phyloP scores from a whole-genome alignment of 2,797 vertebrate species.

The Scarus forsteni region DNA sequence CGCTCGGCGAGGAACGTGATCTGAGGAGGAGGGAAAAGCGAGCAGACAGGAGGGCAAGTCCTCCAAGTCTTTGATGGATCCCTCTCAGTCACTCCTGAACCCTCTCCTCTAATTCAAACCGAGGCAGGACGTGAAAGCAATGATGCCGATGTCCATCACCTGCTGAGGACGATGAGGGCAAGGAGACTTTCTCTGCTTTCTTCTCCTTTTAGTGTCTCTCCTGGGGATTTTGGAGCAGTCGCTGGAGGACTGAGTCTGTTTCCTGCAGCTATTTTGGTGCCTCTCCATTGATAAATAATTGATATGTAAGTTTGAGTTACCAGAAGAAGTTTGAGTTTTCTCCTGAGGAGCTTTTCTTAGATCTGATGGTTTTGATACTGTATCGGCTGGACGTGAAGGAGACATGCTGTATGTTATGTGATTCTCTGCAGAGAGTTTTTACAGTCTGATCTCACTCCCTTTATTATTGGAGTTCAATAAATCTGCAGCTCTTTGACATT shows the following conservation, averaged over 20 bases:
- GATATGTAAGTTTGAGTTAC: slow-evolving; percentile 54
- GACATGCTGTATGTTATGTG: slow-evolving; percentile 45
- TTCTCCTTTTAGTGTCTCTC: slow-evolving; percentile 27
- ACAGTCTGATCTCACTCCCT: slow-evolving; percentile 25
- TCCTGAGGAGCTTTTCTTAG: slow-evolving; percentile 48
- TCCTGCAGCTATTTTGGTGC: slow-evolving; percentile 1
- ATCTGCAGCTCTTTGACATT: slow-evolving; percentile 34
- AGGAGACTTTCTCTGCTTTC: slow-evolving; percentile 8
- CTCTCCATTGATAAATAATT: slow-evolving; percentile 49
- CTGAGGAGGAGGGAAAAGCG: slow-evolving; percentile 41
- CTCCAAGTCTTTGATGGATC: slow-evolving; percentile 54
- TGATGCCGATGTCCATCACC: slow-evolving; percentile 26
- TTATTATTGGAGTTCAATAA: slow-evolving; percentile 31
- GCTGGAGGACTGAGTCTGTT: slow-evolving; percentile 11
- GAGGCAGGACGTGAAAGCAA: slow-evolving; percentile 30
- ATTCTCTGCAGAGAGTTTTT: slow-evolving; percentile 52
- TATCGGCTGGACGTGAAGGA: slow-evolving; percentile 30
- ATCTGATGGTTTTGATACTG: slow-evolving; percentile 42
- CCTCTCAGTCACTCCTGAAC: slow-evolving; percentile 11
- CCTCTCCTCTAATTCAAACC: slow-evolving; percentile 21
- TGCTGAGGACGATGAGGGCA: slow-evolving; percentile 22
- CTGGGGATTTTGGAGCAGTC: slow-evolving; percentile 13
- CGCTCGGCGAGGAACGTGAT: slow-evolving; percentile 46
- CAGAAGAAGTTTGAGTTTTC: slow-evolving; percentile 30
- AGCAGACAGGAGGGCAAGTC: slow-evolving; percentile 49